These are phyloP conservation scores for Scotopteryx bipunctaria DNA, from an alignment of 2,888 invertebrate species.

Conservation along the genomic window DNA sequence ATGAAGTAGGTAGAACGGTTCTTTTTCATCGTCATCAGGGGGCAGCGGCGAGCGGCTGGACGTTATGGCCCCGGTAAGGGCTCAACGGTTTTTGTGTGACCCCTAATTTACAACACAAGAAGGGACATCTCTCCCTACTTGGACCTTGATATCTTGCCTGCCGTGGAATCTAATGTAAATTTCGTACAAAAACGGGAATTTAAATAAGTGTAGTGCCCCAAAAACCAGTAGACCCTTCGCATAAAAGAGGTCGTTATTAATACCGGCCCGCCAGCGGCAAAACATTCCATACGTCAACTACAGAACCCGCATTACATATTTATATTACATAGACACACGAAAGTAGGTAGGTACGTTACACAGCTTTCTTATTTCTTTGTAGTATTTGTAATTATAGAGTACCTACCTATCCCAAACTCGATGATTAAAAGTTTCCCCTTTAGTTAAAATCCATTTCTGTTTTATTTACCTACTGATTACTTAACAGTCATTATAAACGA, in stretches of 20 bases:
- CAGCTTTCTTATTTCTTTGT: not conserved
- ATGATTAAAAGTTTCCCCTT: too few relatives aligned
- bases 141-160: constrained; percentile 72
- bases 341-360: too few relatives aligned
- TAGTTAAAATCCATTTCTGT: too few relatives aligned
- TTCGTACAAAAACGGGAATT: constrained; percentile 80
- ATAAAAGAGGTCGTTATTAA: constrained; percentile 73
- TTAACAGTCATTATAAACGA: not conserved
- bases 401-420: too few relatives aligned
- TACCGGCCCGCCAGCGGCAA: constrained; percentile 62
- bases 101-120: constrained; percentile 80
- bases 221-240: constrained; percentile 64
- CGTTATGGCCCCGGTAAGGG: constrained; percentile 72
- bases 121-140: constrained; percentile 68
- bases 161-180: constrained; percentile 79
- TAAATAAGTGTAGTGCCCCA: constrained; percentile 77
- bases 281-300: constrained; percentile 46
- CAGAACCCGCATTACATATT: constrained; percentile 20
- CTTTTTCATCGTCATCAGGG: constrained; percentile 70
- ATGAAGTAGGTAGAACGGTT: constrained; percentile 65
- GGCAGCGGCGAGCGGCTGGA: constrained; percentile 66
- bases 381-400: too few relatives aligned
- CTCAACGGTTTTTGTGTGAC: constrained; percentile 83
- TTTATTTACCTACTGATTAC: too few relatives aligned
- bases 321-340: constrained; percentile 12